Evolutionary conservation across 2,113 vertebrate species (phyloP), one percentile per base, ranked within the genome.

Genomic region (Apus apus): DNA sequence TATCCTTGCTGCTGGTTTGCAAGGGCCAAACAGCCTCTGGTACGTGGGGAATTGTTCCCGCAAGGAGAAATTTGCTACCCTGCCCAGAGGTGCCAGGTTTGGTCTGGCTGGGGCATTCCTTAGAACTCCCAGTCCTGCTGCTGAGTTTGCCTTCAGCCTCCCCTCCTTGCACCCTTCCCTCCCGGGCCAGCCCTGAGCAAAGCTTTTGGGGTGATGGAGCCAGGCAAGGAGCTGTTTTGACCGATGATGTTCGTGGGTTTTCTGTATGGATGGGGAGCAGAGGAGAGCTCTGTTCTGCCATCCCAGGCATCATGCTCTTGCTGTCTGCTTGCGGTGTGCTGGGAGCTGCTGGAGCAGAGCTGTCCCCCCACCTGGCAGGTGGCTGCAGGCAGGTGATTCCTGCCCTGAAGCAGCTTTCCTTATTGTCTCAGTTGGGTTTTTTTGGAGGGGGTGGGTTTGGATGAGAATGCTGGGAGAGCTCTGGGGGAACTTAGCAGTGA

Each of bases 311-410:
- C 1, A 1, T 45, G n/a, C 57, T 87, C 53, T 64, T 43, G 34
- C 66, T 0, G 1, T 61, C 68, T 81, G 64, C 73, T 85, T 71
- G 51, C 3, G 7, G 19, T 0, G 0, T 27, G 13, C 48, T 9
- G 6, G 45, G 57, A 78, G 25, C 87, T 87, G 73, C 70, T 76
- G 77, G 78, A 93, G 30, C 5, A 5, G 56, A 87, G 60, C 68
- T 6, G 4, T 80, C 23, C 34, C 36, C 1, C 1, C 8, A 76
- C 40, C 67, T 89, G 50, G 58, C 72, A 57, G 58, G 43, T 0
- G 0, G 21, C 61, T 64, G 45, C 26, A 36, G 21, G 66, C 61
- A 46, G 36, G 51, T 54, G 54, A 60, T 43, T 19, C 21, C 26
- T 65, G 62, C 26, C 56, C n/a, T 3, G 9, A 38, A 90, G 58